phyloP scores from a whole-genome alignment of 2,113 vertebrate species.

The Axis porcinus region DNA sequence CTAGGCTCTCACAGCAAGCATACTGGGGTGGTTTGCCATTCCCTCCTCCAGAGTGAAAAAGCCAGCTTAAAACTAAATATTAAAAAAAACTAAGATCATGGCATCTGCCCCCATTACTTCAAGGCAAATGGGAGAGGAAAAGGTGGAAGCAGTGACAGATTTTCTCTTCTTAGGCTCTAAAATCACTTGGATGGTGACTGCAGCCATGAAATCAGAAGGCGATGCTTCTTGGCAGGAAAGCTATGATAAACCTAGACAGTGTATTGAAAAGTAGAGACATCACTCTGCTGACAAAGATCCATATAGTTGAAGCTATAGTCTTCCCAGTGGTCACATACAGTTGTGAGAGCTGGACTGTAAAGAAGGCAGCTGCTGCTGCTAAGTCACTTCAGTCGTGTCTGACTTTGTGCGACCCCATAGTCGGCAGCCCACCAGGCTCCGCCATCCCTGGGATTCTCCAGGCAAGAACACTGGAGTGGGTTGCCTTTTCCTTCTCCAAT shows the following conservation, averaged over 20 bases:
- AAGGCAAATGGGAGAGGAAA: neutral
- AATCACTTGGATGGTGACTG: neutral
- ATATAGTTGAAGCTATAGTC: neutral
- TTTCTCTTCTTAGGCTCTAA: neutral
- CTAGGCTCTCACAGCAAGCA: neutral
- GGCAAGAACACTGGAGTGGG: too few relatives aligned
- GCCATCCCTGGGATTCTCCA: too few relatives aligned
- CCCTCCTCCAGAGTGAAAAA: neutral
- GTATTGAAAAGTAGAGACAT: neutral
- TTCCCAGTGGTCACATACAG: neutral
- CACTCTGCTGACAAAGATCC: neutral
- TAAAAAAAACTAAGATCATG: neutral
- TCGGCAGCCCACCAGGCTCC: too few relatives aligned
- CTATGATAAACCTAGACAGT: neutral
- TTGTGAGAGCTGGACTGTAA: neutral
- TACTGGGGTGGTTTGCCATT: neutral
- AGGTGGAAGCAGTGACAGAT: neutral
- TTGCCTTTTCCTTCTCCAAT: too few relatives aligned
- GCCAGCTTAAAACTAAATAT: neutral
- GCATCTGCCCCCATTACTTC: neutral
- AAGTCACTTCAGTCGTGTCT: too few relatives aligned
- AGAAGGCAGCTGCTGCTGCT: neutral
- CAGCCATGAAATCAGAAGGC: neutral
- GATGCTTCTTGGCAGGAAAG: neutral
- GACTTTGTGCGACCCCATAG: too few relatives aligned